Conservation (phyloP, 2,888 invertebrate species). For the Cephus pygmeus region DNA sequence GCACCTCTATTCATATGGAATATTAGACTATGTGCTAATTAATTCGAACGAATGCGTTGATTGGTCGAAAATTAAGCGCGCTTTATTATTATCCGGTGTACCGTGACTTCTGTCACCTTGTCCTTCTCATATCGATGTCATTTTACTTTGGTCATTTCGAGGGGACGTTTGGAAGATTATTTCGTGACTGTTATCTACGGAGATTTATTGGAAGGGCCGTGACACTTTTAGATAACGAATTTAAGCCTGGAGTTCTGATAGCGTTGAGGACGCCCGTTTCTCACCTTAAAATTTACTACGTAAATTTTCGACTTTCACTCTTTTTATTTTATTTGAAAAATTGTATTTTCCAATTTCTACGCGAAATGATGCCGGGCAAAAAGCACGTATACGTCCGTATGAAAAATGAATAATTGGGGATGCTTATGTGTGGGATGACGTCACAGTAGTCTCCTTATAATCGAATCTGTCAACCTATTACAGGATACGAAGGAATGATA, state of each 20-base stretch:
- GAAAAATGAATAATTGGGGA: background rate
- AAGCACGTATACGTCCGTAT: background rate
- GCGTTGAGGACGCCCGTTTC: background rate
- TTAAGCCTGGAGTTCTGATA: background rate
- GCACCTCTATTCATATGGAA: constrained; percentile 35
- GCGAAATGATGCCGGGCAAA: background rate
- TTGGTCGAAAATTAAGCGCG: background rate
- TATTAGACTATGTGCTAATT: constrained; percentile 35
- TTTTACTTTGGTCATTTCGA: background rate
- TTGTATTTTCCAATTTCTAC: background rate
- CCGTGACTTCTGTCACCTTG: background rate
- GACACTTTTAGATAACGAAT: background rate
- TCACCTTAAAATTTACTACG: background rate
- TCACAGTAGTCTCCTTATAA: background rate
- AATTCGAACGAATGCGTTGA: constrained; percentile 34
- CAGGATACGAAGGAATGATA: constrained; percentile 30
- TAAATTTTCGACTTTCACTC: background rate
- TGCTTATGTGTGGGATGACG: constrained; percentile 11
- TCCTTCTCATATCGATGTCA: background rate
- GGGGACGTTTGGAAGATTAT: background rate
- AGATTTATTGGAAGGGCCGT: background rate
- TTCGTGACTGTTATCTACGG: background rate
- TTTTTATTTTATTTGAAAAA: background rate
- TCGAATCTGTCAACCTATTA: constrained; percentile 30
- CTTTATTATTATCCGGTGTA: background rate